phyloP scores from a whole-genome alignment of 2,888 invertebrate species.

The Temnothorax unifasciatus region DNA sequence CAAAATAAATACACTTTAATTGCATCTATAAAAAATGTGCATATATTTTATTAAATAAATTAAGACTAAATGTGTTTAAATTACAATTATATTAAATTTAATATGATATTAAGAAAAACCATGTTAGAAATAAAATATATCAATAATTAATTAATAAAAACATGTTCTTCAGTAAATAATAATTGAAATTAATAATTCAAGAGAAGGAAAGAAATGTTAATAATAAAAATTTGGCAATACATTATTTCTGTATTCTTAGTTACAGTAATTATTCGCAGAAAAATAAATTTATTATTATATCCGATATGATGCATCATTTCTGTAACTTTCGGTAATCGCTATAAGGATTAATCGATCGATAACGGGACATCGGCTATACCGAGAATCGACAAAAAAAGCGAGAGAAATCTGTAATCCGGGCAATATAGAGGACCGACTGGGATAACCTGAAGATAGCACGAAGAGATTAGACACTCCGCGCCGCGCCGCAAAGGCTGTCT shows the following conservation, averaged over 20 bases:
- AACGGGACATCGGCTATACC: constrained; percentile 41
- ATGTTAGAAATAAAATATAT: neutral
- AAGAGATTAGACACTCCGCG: constrained; percentile 80
- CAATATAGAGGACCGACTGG: constrained; percentile 80
- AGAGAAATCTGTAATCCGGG: constrained; percentile 83
- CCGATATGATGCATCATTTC: neutral
- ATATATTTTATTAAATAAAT: neutral
- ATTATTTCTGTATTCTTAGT: constrained; percentile 7
- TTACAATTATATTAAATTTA: constrained; percentile 11
- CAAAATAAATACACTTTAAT: neutral
- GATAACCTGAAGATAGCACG: constrained; percentile 83
- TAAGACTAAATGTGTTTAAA: neutral
- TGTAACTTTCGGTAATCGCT: constrained; percentile 12
- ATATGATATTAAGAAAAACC: neutral
- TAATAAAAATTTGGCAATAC: neutral
- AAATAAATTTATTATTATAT: constrained; percentile 5
- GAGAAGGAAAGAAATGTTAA: neutral
- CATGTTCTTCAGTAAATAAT: neutral
- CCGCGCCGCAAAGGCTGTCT: constrained; percentile 85
- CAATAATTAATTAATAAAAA: constrained; percentile 14
- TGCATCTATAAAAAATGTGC: neutral
- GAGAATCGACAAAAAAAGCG: constrained; percentile 37
- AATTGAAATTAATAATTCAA: constrained; percentile 8
- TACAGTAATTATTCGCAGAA: neutral
- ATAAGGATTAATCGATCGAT: constrained; percentile 41